Evolutionary conservation across 2,888 invertebrate species (phyloP), one percentile per base, ranked within the genome.

Genomic region (Noctua pronuba): DNA sequence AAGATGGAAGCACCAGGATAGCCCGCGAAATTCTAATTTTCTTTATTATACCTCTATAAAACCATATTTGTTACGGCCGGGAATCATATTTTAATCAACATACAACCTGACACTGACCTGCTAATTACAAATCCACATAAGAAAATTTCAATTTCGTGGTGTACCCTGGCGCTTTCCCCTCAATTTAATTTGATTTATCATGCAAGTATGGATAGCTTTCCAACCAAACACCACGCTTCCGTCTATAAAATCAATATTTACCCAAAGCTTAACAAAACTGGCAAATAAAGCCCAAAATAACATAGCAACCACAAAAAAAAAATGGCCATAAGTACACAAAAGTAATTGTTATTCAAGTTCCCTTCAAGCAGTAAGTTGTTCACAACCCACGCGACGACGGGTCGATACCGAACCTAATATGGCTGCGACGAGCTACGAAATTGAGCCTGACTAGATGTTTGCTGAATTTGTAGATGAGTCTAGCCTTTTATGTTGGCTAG

Each of bases 381-480:
- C 46, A 49, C 46, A 28, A 8, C 84, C 84, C 79, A 83, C 81
- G 38, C 64, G 21, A 41, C n/a, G 55, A 13, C 35, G 28, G 82
- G 77, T 83, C 83, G 62, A 83, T 83, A 66, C 6, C 31, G 3
- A 2, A 8, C 83, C 83, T 44, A 71, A 82, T 73, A 77, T 67
- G 83, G 83, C 70, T 13, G 58, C 70, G 28, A n/a, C n/a, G 13
- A 13, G 8, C 31, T 35, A 21, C 35, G 41, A 2, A 58, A 28
- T 74, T 38, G 35, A 28, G n/a, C 2, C n/a, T 60, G 64, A 7
- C 67, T 64, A 28, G 24, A 82, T 52, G 38, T 49, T 65, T 18
- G 46, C 78, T 24, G 79, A 58, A 68, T 64, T 78, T n/a, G 1
- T 21, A 41, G 35, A 68, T 68, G 16, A 65, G 24, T 64, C 60